phyloP scores from a whole-genome alignment of 2,888 invertebrate species.

The Cataglyphis rosenhaueri region DNA sequence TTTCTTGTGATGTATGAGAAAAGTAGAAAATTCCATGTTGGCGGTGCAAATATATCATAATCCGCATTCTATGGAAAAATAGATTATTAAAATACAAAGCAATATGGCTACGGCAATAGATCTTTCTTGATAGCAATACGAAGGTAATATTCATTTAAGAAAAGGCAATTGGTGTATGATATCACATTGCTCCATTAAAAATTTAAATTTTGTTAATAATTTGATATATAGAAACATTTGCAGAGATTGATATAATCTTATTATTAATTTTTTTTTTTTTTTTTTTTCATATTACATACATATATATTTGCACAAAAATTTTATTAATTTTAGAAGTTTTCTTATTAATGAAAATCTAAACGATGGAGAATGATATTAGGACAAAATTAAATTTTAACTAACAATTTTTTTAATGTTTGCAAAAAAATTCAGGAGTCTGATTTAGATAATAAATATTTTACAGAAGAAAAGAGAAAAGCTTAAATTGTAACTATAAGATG shows the following conservation, averaged over 20 bases:
- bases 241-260: neutral
- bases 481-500: neutral
- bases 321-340: neutral
- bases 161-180: neutral
- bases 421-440: neutral
- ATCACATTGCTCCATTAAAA: neutral
- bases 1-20: slow-evolving; percentile 6
- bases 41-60: slow-evolving; percentile 11
- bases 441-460: neutral
- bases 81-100: slow-evolving; percentile 5
- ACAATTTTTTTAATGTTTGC: neutral
- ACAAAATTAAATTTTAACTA: neutral
- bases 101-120: slow-evolving; percentile 8
- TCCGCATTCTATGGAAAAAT: neutral
- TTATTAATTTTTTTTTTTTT: slow-evolving; percentile 2
- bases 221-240: neutral
- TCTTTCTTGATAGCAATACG: slow-evolving; percentile 4
- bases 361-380: neutral
- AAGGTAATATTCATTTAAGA: neutral
- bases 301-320: neutral
- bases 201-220: neutral
- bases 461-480: neutral
- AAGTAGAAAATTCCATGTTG: neutral
- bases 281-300: neutral
- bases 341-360: neutral